Conservation (phyloP, 1,140 invertebrate genomes). For the Zaprionus gabonicus region DNA sequence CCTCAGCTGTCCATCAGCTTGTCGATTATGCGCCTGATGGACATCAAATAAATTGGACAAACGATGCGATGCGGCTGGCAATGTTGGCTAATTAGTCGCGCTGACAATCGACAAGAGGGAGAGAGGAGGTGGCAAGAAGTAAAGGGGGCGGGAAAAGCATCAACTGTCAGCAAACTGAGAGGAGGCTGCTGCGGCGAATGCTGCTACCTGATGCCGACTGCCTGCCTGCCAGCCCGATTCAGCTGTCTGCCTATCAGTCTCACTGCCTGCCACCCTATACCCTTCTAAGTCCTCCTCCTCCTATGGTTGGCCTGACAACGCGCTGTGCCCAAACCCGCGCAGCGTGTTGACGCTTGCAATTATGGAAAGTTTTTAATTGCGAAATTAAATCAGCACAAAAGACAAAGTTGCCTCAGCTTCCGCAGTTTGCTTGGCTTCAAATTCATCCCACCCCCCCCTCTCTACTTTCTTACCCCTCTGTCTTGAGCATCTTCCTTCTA, state of each 20-base stretch:
- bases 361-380: conserved; percentile 79
- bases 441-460: too few species aligned
- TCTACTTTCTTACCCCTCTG: too few species aligned
- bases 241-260: background rate
- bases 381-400: conserved; percentile 69
- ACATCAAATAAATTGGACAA: conserved; percentile 43
- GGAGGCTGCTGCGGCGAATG: background rate
- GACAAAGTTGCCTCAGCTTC: conserved; percentile 41
- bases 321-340: background rate
- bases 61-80: background rate
- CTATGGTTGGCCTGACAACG: conserved; percentile 20
- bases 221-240: background rate
- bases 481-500: background rate
- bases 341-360: conserved; percentile 60
- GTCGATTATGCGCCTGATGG: conserved; percentile 31
- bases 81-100: conserved; percentile 45
- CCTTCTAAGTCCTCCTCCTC: background rate
- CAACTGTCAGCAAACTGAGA: conserved; percentile 10
- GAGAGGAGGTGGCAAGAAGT: too few species aligned
- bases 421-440: background rate
- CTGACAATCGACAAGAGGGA: conserved; percentile 18
- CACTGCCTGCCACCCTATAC: background rate
- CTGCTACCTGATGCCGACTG: too few species aligned
- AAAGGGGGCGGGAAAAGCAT: background rate
- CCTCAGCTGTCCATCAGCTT: conserved; percentile 15